Percentiles rank a stretch among this genome's conserved stretches.
Conservation (phyloP, 2,797 vertebrate species). For the Poeciliopsis gracilis region DNA sequence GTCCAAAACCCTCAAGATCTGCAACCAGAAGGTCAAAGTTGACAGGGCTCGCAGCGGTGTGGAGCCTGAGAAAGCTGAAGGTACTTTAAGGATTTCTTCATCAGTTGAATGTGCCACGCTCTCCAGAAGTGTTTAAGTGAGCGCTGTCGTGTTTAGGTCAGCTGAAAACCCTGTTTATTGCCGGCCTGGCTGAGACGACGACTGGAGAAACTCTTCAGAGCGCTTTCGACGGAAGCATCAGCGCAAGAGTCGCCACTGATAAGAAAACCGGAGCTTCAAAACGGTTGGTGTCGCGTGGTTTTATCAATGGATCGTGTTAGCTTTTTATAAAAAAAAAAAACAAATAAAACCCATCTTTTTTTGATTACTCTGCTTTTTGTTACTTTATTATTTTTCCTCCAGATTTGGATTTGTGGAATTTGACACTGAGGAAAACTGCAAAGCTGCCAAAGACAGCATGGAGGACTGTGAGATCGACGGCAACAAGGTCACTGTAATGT, state of each 20-base stretch:
- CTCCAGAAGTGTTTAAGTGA: neutral
- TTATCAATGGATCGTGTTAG: neutral
- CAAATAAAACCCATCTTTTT: neutral
- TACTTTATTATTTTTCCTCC: neutral
- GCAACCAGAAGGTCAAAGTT: conserved; percentile 80
- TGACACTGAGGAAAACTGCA: conserved; percentile 85
- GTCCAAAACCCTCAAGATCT: conserved; percentile 82
- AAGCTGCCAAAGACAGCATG: conserved; percentile 90
- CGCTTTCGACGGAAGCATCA: conserved; percentile 88
- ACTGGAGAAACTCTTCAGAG: conserved; percentile 86
- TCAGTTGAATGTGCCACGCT: neutral
- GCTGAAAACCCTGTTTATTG: conserved; percentile 88
- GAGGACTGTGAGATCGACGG: conserved; percentile 92
- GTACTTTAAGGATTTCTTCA: conserved; percentile 57
- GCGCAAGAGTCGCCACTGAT: conserved; percentile 84
- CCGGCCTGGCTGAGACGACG: conserved; percentile 88
- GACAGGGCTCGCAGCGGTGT: conserved; percentile 68
- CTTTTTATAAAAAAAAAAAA: too few relatives aligned
- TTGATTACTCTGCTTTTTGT: neutral
- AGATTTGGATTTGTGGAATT: conserved; percentile 97
- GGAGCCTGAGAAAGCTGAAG: conserved; percentile 36
- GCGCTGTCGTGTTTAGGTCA: conserved; percentile 64
- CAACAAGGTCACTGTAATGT: conserved; percentile 87
- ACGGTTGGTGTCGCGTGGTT: conserved; percentile 75
- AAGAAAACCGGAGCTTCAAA: conserved; percentile 86